Evolutionary conservation across 1,140 invertebrate species (phyloP).

Genomic region (Drosophila sulfurigaster): DNA sequence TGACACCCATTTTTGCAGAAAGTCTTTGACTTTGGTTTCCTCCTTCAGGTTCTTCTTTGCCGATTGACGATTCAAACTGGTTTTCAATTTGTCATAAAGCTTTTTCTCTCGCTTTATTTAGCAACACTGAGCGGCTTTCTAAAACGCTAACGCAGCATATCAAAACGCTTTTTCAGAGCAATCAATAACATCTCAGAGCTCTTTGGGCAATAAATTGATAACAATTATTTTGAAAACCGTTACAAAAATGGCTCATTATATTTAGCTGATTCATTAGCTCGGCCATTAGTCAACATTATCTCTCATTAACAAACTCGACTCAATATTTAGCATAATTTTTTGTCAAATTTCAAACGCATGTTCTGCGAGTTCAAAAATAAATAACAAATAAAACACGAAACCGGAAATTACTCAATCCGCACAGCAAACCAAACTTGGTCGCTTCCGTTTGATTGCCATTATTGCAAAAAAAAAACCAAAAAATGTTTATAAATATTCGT

Average conservation of each 20-base stretch:
- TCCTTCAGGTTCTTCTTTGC: constrained; percentile 17
- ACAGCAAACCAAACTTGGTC: constrained; percentile 53
- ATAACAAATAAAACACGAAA: constrained; percentile 33
- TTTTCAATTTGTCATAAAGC: constrained; percentile 21
- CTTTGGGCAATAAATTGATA: too few species aligned
- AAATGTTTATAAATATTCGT: constrained; percentile 42
- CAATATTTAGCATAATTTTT: constrained; percentile 18
- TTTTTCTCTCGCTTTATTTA: neutral
- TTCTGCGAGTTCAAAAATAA: neutral
- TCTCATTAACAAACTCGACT: constrained; percentile 26
- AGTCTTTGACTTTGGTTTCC: constrained; percentile 29
- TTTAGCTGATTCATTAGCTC: constrained; percentile 10
- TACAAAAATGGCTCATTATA: too few species aligned
- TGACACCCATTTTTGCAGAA: constrained; percentile 65
- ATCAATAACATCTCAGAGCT: neutral
- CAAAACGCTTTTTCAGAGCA: neutral
- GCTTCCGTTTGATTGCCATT: constrained; percentile 74
- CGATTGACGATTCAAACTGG: constrained; percentile 25
- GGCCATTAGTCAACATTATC: constrained; percentile 38
- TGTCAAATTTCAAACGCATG: neutral
- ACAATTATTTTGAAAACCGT: too few species aligned
- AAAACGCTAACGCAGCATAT: neutral
- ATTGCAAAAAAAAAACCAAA: constrained; percentile 4
- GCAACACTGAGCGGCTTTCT: constrained; percentile 13
- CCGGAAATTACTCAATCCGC: constrained; percentile 72